Conservation (phyloP, 2,797 vertebrate species). For the Brachyrhaphis roseni region DNA sequence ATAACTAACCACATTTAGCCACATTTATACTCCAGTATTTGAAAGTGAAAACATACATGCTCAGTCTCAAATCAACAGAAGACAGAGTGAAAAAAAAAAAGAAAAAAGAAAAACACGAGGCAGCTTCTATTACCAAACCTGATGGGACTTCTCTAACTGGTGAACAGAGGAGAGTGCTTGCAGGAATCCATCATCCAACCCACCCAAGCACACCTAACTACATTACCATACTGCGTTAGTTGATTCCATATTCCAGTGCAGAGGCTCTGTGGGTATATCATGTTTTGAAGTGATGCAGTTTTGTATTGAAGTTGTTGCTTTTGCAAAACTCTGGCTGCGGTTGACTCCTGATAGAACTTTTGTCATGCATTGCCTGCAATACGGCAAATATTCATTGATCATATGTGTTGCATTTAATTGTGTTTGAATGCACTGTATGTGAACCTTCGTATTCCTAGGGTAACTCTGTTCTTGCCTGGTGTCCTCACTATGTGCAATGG, state of each 20-base stretch:
- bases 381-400: constrained; percentile 43
- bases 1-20: background rate
- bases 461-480: constrained; percentile 65
- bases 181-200: constrained; percentile 4
- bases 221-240: background rate
- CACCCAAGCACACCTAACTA: constrained; percentile 1
- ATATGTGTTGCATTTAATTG: constrained; percentile 2
- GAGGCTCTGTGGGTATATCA: constrained; percentile 15
- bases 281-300: constrained; percentile 21
- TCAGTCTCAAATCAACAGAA: background rate
- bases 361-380: constrained; percentile 44
- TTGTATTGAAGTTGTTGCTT: constrained; percentile 32
- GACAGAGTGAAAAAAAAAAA: background rate
- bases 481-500: constrained; percentile 62
- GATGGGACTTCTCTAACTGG: background rate
- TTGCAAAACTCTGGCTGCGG: constrained; percentile 31
- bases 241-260: background rate
- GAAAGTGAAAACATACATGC: background rate
- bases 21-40: background rate
- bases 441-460: constrained; percentile 14
- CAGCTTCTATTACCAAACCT: background rate
- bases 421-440: constrained; percentile 17
- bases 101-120: background rate
- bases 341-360: constrained; percentile 53
- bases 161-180: background rate